phyloP scores from a whole-genome alignment of 2,797 vertebrate species.

The Spheniscus humboldti region DNA sequence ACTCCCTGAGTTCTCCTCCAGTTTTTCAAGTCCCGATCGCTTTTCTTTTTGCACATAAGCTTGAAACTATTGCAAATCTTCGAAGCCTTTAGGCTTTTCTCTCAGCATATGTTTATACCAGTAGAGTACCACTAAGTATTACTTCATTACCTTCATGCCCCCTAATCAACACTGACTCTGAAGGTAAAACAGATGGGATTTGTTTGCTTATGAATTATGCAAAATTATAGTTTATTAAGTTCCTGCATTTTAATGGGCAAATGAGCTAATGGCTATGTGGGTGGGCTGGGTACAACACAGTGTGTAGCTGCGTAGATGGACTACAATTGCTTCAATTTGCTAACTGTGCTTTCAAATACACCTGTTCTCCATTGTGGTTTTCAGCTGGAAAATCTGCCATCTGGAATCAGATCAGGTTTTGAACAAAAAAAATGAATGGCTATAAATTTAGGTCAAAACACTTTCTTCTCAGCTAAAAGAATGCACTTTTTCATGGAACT shows the following conservation, averaged over 20 bases:
- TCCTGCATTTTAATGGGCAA: conserved; percentile 6
- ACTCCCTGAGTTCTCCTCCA: background rate
- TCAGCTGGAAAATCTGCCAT: conserved; percentile 41
- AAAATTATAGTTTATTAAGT: conserved; percentile 50
- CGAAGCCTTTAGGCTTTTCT: conserved; percentile 10
- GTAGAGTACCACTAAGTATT: background rate
- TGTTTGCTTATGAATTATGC: conserved; percentile 48
- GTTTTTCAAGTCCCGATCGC: background rate
- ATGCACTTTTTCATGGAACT: background rate
- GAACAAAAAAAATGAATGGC: background rate
- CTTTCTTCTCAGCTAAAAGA: background rate
- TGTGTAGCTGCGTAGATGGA: background rate
- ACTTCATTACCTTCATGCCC: background rate
- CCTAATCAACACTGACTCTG: conserved; percentile 9
- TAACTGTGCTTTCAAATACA: conserved; percentile 1
- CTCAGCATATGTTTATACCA: conserved; percentile 11
- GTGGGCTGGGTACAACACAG: background rate
- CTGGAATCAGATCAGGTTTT: conserved; percentile 2
- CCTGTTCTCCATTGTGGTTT: conserved; percentile 38
- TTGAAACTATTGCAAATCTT: background rate
- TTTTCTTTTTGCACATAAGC: background rate
- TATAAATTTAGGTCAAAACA: background rate
- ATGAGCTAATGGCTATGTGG: background rate
- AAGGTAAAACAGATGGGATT: conserved; percentile 47
- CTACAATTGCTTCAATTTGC: background rate